Conservation (phyloP, 2,888 invertebrate species). For the Thymelicus sylvestris region DNA sequence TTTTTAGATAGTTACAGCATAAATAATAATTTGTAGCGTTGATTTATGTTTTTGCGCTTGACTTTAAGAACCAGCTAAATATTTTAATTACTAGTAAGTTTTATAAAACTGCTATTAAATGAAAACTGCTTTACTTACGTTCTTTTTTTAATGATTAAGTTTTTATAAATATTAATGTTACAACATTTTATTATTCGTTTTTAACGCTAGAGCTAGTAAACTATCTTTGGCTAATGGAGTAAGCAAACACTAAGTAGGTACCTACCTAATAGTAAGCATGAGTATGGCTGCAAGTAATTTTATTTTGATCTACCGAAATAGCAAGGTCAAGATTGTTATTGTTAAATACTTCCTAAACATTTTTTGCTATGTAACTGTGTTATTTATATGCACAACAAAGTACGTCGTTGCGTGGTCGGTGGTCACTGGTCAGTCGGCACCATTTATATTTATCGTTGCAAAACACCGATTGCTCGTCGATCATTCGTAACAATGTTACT, state of each 20-base stretch:
- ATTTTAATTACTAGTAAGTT: too few relatives aligned
- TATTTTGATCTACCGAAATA: not conserved
- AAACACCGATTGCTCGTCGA: conserved; percentile 5
- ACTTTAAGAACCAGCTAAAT: too few relatives aligned
- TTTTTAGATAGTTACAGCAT: too few relatives aligned
- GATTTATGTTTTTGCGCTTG: too few relatives aligned
- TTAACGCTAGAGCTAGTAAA: too few relatives aligned
- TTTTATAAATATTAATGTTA: too few relatives aligned
- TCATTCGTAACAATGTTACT: conserved; percentile 15
- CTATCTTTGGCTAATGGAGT: not conserved
- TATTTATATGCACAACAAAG: not conserved
- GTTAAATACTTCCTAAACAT: conserved; percentile 22
- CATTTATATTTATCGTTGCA: conserved; percentile 33
- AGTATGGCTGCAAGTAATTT: not conserved
- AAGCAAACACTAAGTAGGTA: not conserved
- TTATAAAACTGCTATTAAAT: too few relatives aligned
- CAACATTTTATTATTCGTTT: too few relatives aligned
- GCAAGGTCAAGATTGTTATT: conserved; percentile 33
- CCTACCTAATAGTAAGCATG: too few relatives aligned
- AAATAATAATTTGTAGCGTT: too few relatives aligned
- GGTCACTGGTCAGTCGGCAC: conserved; percentile 25
- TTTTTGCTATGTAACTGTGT: conserved; percentile 9
- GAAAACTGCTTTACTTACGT: too few relatives aligned
- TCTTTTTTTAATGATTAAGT: too few relatives aligned
- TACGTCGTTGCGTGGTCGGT: conserved; percentile 12